phyloP scores from a whole-genome alignment of 2,888 invertebrate species.

The Dicycla oo region DNA sequence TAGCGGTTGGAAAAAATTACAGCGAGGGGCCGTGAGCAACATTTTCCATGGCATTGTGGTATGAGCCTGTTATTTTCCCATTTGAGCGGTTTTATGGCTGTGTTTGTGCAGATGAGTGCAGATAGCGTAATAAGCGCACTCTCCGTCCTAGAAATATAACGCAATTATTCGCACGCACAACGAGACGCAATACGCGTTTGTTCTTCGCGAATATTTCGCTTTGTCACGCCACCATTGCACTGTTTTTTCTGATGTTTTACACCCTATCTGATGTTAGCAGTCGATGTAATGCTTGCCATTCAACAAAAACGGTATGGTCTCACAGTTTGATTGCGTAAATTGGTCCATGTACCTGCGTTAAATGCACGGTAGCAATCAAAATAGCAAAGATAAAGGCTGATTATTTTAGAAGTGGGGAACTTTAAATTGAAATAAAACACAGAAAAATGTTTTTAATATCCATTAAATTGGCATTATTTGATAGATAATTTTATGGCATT shows the following conservation, averaged over 20 bases:
- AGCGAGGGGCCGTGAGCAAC: constrained; percentile 71
- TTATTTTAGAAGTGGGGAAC: too few species aligned
- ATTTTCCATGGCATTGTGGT: constrained; percentile 88
- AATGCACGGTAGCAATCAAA: constrained; percentile 45
- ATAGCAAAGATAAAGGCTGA: too few species aligned
- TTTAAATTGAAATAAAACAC: too few species aligned
- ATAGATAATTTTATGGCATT: too few species aligned
- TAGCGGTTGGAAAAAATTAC: constrained; percentile 84
- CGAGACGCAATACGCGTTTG: constrained; percentile 70
- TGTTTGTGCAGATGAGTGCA: constrained; percentile 83
- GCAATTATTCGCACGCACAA: constrained; percentile 88
- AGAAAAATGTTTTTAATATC: too few species aligned
- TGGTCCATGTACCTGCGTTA: constrained; percentile 50
- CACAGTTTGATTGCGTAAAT: constrained; percentile 59
- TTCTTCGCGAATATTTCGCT: constrained; percentile 54
- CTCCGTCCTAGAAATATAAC: constrained; percentile 87
- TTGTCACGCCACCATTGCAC: constrained; percentile 56
- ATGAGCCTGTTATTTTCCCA: constrained; percentile 89
- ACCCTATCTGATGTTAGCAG: constrained; percentile 27
- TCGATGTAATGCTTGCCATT: constrained; percentile 45
- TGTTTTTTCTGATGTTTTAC: constrained; percentile 42
- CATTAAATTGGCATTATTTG: too few species aligned
- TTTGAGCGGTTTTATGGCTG: constrained; percentile 88
- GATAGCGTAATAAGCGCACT: constrained; percentile 84
- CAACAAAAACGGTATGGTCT: constrained; percentile 37